Evolutionary conservation across 2,888 invertebrate genomes (phyloP), one percentile per base, ranked within the genome.

Genomic region (Parnassius orleans): DNA sequence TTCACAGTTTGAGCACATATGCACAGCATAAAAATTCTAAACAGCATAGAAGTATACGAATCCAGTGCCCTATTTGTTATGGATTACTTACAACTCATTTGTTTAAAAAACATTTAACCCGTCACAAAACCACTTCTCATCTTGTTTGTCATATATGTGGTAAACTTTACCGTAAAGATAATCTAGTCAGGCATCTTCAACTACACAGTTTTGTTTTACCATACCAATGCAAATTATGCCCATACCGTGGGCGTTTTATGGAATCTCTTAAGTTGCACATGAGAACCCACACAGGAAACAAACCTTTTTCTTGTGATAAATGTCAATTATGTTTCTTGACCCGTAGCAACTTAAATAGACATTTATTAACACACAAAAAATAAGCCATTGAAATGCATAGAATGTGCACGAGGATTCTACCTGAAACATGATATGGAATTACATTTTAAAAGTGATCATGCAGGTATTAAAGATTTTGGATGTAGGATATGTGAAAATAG

Each of bases 251-350:
- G 11, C 44, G 44, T 44, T 44, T 11, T 44, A 44, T 44, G 12
- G 44, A 44, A 3, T 44, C 44, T 11, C 44, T 44, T 10, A 44
- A 44, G 44, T 12, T 44, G 3, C 44, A 44, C 11, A 44, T 44
- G 44, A 44, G 44, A 12, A 11, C 11, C 3, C 44, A 44, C 44
- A 44, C 44, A 44, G 11, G 11, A 44, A 44, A 10, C 5, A 86
- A 83, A 64, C 84, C 83, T 11, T 86, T 79, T 68, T 74, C 80
- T 2, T 87, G 87, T 73, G 76, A 80, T 33, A 79, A 75, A 64
- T 86, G 87, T 63, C 70, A 80, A 1, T 67, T 81, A 57, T 66
- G 73, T 0, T 86, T 85, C 59, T 66, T 84, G 7, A 86, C 84
- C 7, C 73, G 79, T 57, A 85, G 87, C 63, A 87, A 87, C 68